These are phyloP conservation scores for Trachymyrmex septentrionalis DNA, from an alignment of 1,140 invertebrate genomes.

Conservation along the genomic window DNA sequence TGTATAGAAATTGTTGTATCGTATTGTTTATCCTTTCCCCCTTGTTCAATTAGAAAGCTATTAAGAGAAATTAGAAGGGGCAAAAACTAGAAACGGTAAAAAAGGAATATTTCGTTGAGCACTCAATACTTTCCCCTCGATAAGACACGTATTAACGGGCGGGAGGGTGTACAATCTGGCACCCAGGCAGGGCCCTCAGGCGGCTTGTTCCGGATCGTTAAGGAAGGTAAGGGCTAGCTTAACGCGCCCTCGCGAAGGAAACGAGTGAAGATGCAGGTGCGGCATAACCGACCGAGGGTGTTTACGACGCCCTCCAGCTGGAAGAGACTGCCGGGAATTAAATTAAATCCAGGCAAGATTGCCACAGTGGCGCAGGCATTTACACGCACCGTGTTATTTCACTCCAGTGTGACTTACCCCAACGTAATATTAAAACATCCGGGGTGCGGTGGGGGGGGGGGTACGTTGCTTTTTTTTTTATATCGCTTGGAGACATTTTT, in stretches of 20 bases:
- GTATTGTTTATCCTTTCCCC: background rate
- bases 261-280: constrained; percentile 67
- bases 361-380: constrained; percentile 55
- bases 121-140: background rate
- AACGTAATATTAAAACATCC: background rate
- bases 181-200: constrained; percentile 19
- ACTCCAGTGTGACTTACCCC: background rate
- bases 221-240: constrained; percentile 59
- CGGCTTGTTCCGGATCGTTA: constrained; percentile 62
- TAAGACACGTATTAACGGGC: background rate
- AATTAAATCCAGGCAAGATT: constrained; percentile 73
- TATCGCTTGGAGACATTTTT: background rate
- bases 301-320: constrained; percentile 72
- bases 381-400: background rate
- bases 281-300: constrained; percentile 68
- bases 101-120: background rate
- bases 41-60: background rate
- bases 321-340: constrained; percentile 71
- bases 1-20: background rate
- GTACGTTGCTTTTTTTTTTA: background rate
- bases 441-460: no score
- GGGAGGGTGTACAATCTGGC: constrained; percentile 24
- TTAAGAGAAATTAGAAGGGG: background rate
- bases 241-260: constrained; percentile 58
- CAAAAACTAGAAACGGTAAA: background rate